Conservation (phyloP, 2,113 vertebrate species). For the Lamprotornis superbus region DNA sequence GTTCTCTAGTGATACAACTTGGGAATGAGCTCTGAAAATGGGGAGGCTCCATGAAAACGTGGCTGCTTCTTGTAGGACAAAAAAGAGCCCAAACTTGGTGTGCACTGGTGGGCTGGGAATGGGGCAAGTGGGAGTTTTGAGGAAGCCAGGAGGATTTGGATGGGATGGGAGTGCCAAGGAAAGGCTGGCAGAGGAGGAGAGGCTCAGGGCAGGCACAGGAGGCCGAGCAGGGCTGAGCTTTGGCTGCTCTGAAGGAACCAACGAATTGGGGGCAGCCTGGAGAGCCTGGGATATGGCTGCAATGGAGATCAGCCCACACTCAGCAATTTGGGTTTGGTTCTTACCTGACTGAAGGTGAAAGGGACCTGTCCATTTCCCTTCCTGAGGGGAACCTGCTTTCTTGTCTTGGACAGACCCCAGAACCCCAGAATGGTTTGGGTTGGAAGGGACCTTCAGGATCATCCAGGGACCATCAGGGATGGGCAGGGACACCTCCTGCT, state of each 20-base stretch:
- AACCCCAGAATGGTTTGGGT: background rate
- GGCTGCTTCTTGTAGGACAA: background rate
- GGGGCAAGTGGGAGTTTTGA: fast-evolving
- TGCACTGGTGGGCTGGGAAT: background rate
- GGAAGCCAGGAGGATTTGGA: background rate
- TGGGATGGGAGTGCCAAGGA: background rate
- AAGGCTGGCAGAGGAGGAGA: background rate
- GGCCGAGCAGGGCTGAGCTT: fast-evolving
- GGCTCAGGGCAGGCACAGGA: background rate
- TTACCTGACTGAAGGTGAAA: background rate
- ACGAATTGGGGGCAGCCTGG: fast-evolving
- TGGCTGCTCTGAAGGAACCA: background rate
- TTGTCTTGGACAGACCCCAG: background rate
- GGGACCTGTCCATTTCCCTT: background rate
- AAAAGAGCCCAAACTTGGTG: background rate
- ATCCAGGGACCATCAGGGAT: background rate
- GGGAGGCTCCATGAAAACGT: fast-evolving
- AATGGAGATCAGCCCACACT: background rate
- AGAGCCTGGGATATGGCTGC: fast-evolving
- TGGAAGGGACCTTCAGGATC: background rate
- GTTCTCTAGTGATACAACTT: fast-evolving
- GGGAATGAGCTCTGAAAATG: background rate
- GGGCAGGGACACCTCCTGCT: background rate
- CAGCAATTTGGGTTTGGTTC: background rate
- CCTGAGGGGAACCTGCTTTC: background rate